Conservation (phyloP, 2,113 vertebrate species). For the Paradoxurus hermaphroditus region DNA sequence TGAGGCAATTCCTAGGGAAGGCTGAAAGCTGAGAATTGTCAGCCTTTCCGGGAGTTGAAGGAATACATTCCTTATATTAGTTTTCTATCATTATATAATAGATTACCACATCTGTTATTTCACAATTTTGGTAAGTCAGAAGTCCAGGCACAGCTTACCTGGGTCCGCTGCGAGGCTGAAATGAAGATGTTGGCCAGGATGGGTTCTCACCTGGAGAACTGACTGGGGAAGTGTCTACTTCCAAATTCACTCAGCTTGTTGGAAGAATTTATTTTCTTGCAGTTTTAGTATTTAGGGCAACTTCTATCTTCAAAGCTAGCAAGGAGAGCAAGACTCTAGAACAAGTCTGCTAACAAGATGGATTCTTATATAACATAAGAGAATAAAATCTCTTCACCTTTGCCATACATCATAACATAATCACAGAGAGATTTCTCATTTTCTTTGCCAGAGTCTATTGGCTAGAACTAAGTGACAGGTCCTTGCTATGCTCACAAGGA, state of each 20-base stretch:
- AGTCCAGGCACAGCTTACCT: not conserved
- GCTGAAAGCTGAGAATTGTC: not conserved
- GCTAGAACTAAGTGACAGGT: not conserved
- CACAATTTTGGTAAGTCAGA: not conserved
- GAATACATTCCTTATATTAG: not conserved
- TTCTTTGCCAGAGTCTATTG: not conserved
- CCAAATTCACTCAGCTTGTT: not conserved
- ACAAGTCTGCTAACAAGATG: not conserved
- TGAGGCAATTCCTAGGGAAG: not conserved
- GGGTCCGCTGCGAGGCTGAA: not conserved
- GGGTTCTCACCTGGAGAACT: not conserved
- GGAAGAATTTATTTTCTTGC: not conserved
- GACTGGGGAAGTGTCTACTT: not conserved
- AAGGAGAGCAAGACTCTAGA: not conserved
- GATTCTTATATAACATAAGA: not conserved
- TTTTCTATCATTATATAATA: not conserved
- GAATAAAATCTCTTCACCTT: not conserved
- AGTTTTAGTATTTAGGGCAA: not conserved
- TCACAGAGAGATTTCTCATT: not conserved
- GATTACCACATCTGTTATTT: not conserved
- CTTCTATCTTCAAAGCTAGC: not conserved
- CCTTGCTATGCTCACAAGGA: not conserved
- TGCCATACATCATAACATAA: not conserved
- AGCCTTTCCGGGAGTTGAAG: not conserved
- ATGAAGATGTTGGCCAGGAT: not conserved